phyloP scores from a whole-genome alignment of 2,888 invertebrate genomes.

The Nasonovia ribisnigri region DNA sequence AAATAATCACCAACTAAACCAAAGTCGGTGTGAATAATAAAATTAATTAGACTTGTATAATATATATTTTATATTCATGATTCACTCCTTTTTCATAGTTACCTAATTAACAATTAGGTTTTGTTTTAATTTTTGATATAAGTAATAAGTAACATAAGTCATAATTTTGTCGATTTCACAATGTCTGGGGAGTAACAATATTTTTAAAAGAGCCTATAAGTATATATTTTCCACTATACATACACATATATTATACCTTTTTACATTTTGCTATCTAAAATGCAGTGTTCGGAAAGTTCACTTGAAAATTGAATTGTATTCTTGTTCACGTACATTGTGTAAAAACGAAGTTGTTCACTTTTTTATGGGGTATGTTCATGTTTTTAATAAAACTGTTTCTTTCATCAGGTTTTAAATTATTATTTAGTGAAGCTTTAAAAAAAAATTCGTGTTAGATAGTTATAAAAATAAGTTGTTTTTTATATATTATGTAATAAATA shows the following conservation, averaged over 20 bases:
- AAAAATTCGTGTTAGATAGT: no score
- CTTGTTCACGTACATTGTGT: neutral
- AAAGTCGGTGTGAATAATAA: neutral
- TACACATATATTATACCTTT: neutral
- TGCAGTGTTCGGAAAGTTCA: neutral
- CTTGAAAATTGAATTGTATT: neutral
- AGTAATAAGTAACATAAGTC: neutral
- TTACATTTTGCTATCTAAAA: neutral
- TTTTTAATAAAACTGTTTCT: neutral
- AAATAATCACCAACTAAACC: neutral
- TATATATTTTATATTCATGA: neutral
- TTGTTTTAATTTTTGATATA: neutral
- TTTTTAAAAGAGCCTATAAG: neutral
- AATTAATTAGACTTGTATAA: neutral
- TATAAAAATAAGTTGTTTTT: no score
- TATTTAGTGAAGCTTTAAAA: neutral
- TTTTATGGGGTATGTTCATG: neutral
- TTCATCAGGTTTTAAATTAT: neutral
- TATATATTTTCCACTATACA: neutral
- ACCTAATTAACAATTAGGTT: neutral
- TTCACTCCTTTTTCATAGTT: neutral
- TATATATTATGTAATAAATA: no score
- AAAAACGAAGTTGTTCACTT: neutral
- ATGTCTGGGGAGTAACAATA: no score
- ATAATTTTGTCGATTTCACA: neutral